A percentile compares a stretch with the other conserved stretches of the same genome.
Evolutionary conservation across 2,888 invertebrate species (phyloP).

Genomic region (Empis stercorea): DNA sequence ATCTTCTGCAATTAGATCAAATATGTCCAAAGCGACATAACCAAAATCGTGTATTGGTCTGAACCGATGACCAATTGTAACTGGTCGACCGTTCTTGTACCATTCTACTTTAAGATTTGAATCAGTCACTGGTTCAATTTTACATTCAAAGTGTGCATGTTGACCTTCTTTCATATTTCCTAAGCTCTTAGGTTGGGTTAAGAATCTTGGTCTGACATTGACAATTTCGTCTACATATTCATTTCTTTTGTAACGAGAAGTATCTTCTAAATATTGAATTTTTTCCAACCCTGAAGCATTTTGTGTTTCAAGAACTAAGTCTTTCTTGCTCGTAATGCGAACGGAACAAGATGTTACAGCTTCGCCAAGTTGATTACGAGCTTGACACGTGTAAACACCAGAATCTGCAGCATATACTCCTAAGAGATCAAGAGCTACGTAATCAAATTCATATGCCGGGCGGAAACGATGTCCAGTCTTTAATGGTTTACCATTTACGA

Average conservation of each 20-base stretch:
- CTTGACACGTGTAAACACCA: slow-evolving; percentile 90
- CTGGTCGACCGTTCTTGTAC: slow-evolving; percentile 89
- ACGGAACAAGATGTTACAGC: slow-evolving; percentile 87
- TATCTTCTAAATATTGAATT: slow-evolving; percentile 81
- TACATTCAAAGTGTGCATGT: slow-evolving; percentile 95
- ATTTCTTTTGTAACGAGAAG: slow-evolving; percentile 68
- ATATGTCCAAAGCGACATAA: slow-evolving; percentile 92
- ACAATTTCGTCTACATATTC: slow-evolving; percentile 72
- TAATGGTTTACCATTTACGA: slow-evolving; percentile 84
- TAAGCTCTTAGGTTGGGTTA: slow-evolving; percentile 76
- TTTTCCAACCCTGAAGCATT: slow-evolving; percentile 85
- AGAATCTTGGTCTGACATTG: slow-evolving; percentile 70
- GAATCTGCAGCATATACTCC: slow-evolving; percentile 97
- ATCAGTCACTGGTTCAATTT: slow-evolving; percentile 93
- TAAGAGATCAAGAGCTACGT: slow-evolving; percentile 88
- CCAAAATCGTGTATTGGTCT: slow-evolving; percentile 97
- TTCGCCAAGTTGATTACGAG: slow-evolving; percentile 87
- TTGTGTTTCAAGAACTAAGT: slow-evolving; percentile 75
- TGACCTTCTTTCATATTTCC: slow-evolving; percentile 77
- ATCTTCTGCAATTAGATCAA: slow-evolving; percentile 93
- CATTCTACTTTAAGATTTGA: slow-evolving; percentile 93
- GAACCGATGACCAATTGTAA: slow-evolving; percentile 89
- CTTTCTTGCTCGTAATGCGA: slow-evolving; percentile 77
- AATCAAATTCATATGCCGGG: slow-evolving; percentile 94
- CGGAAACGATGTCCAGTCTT: slow-evolving; percentile 89